A percentile compares a stretch with the other conserved stretches of the same genome.
phyloP scores from a whole-genome alignment of 2,888 invertebrate species.

The Amblyteles armatorius region DNA sequence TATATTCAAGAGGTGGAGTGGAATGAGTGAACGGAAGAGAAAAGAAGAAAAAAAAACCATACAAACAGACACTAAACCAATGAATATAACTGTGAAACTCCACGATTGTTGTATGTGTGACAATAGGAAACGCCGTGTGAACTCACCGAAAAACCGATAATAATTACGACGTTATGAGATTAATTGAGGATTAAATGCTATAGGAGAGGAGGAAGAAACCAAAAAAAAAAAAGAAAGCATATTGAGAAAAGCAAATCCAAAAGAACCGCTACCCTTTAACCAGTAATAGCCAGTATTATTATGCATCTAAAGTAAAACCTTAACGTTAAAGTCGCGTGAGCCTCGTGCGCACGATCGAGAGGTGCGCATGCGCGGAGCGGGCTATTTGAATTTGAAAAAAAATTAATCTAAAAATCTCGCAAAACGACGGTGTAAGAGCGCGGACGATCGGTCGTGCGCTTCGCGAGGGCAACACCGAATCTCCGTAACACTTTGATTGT shows the following conservation, averaged over 20 bases:
- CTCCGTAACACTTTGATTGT: slow-evolving; percentile 66
- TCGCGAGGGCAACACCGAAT: slow-evolving; percentile 55
- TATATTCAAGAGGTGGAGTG: slow-evolving; percentile 22
- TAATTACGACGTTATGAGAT: slow-evolving; percentile 77
- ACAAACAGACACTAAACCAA: slow-evolving; percentile 45
- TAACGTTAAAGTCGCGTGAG: slow-evolving; percentile 62
- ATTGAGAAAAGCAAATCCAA: slow-evolving; percentile 64
- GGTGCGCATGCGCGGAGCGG: background rate
- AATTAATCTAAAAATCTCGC: background rate
- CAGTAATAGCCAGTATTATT: slow-evolving; percentile 82
- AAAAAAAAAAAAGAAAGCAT: slow-evolving; percentile 66
- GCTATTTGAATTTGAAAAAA: slow-evolving; percentile 2
- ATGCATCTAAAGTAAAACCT: slow-evolving; percentile 69
- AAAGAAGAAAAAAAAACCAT: slow-evolving; percentile 24
- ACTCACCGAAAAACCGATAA: slow-evolving; percentile 77
- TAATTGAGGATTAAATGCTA: slow-evolving; percentile 35
- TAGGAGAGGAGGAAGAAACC: background rate
- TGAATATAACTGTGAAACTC: slow-evolving; percentile 59
- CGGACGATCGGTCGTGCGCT: slow-evolving; percentile 51
- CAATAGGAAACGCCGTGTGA: slow-evolving; percentile 68
- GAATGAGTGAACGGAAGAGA: slow-evolving; percentile 31
- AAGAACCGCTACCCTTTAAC: slow-evolving; percentile 71
- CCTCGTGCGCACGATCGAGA: slow-evolving; percentile 45
- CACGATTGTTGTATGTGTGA: slow-evolving; percentile 71
- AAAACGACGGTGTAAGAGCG: slow-evolving; percentile 3